Evolutionary conservation across 2,113 vertebrate species (phyloP), one percentile per base, ranked within the genome.

Genomic region (Scolopax mira): DNA sequence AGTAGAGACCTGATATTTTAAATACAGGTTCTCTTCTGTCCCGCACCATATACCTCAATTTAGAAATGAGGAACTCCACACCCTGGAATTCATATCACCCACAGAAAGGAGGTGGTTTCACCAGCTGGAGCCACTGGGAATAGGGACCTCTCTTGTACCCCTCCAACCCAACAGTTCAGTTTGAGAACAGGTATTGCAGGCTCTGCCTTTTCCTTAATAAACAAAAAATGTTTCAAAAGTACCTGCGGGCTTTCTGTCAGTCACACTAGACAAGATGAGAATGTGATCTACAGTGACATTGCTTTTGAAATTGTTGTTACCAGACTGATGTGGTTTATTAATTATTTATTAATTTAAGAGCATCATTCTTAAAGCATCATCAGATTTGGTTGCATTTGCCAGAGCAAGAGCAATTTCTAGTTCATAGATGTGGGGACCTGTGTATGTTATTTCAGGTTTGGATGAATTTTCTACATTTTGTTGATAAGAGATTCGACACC

Each of bases 81-180:
- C 39, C 70, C 49, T 65, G 60, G 31, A 14, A 5, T n/a, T 49
- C 46, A 3, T 42, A 3, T 7, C 10, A 39, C 11, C 35, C 49
- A 3, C 30, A 12, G 51, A 28, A 48, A 62, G 62, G 57, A 52
- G 23, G 16, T 74, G 60, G 4, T 66, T 25, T 19, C 71, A 35
- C 12, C 1, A 1, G 3, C 23, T 30, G 37, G 66, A 69, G 48
- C 44, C 0, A 1, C n/a, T 41, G 39, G 12, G 24, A 42, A 10
- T 35, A 49, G 41, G 67, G 79, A 18, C 33, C 62, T 35, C 41
- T 31, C n/a, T 30, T 24, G 41, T 39, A 22, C 18, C 13, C 13
- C n/a, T 83, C 62, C 23, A 80, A 7, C 46, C 31, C 1, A 0
- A 1, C 15, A 8, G 15, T 37, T 64, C 31, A 5, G 21, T 11